Base-by-base conservation (phyloP, 2,113 vertebrate species). In the Marcusenius ussheri region DNA sequence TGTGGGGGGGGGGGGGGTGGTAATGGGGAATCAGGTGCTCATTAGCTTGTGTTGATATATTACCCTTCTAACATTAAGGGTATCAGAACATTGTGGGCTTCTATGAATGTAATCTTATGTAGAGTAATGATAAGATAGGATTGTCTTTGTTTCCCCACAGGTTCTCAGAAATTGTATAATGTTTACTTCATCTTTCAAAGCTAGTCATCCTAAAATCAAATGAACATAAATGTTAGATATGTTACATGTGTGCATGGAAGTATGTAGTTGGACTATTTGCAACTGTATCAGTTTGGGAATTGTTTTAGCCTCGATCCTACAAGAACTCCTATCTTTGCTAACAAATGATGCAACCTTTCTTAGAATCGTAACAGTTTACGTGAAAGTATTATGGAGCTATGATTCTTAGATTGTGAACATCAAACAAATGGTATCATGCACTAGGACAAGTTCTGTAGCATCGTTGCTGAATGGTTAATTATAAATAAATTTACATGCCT, bases 331-430 rank as follows among this genome's bases (percentile, higher is more conserved):
- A 17, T 19, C 11, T 80, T 42, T 39, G 74, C 35, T 80, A 39
- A 42, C 5, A 80, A 77, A 77, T 80, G 6, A 47, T 85, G 9
- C 10, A 84, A 35, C 31, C 19, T 27, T 90, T 90, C 90, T 91
- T 47, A 80, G 83, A 27, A 47, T 86, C 11, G 15, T 80, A 86
- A 50, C n/a, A 86, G 2, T 86, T 31, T 50, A 45, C 24, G 3
- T 86, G 83, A 27, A 86, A 85, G 9, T 47, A 49, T 27, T 47
- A 80, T 86, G 46, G 10, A 47, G n/a, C 47, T n/a, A 27, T 80
- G 74, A 88, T 66, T 19, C 42, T 17, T 58, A 27, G 56, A 66
- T 74, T 70, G 35, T 84, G 83, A 47, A 35, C n/a, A 9, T 17
- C 39, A 46, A 27, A 45, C 19, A 74, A 17, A 3, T 77, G 42